Conservation (phyloP, 2,888 invertebrate genomes). For the Amorpha juglandis region DNA sequence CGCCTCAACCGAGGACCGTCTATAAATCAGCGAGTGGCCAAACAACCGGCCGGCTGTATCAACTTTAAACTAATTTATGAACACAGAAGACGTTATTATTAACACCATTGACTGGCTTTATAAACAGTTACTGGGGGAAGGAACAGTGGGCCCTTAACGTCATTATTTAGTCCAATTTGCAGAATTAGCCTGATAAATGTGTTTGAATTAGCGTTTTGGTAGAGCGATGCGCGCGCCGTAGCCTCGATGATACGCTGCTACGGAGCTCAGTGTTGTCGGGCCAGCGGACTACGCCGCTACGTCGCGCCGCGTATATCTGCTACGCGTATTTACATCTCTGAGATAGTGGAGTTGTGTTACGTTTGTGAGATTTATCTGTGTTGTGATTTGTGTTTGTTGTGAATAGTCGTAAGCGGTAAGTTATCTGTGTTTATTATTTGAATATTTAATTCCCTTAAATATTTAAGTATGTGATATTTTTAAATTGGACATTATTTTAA, state of each 20-base stretch:
- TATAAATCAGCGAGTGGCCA: constrained; percentile 47
- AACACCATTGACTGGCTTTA: constrained; percentile 61
- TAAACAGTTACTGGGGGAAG: constrained; percentile 57
- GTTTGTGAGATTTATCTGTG: constrained; percentile 44
- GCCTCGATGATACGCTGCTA: constrained; percentile 49
- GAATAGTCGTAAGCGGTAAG: constrained; percentile 8
- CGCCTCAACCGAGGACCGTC: constrained; percentile 42
- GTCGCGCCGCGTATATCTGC: constrained; percentile 10
- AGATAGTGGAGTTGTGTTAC: constrained; percentile 31
- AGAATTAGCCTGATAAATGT: constrained; percentile 81
- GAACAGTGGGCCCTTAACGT: constrained; percentile 66
- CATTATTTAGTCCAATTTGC: constrained; percentile 81
- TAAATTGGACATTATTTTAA: too few relatives aligned
- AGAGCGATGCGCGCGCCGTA: constrained; percentile 78
- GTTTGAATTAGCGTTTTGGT: constrained; percentile 78
- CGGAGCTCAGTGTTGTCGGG: constrained; percentile 63
- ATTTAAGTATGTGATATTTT: too few relatives aligned
- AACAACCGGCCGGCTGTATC: constrained; percentile 48
- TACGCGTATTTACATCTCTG: constrained; percentile 22
- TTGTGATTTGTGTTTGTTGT: constrained; percentile 35
- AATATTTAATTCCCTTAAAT: constrained; percentile 10
- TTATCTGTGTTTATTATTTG: constrained; percentile 28
- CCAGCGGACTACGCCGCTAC: constrained; percentile 49
- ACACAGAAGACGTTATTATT: constrained; percentile 64
- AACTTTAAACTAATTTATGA: constrained; percentile 71